These are phyloP conservation scores for Percopsis transmontana DNA, from an alignment of 2,113 vertebrate species.

Conservation along the genomic window DNA sequence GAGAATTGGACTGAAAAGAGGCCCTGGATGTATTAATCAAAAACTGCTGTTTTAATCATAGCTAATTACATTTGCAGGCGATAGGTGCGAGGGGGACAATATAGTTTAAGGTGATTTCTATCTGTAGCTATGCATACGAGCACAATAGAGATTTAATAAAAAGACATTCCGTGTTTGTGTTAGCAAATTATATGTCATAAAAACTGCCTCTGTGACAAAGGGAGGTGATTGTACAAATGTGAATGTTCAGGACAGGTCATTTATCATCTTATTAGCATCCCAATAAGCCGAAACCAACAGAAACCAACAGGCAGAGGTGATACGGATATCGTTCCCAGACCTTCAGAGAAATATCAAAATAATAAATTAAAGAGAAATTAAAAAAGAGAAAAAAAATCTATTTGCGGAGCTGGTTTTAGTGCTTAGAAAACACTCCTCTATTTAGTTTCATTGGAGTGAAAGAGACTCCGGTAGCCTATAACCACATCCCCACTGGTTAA, in stretches of 20 bases:
- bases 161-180: constrained; percentile 30
- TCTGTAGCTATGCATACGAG: constrained; percentile 57
- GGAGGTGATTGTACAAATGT: constrained; percentile 7
- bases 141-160: constrained; percentile 35
- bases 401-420: neutral
- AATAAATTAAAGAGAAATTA: too few species aligned
- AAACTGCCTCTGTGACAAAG: constrained; percentile 22
- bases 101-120: constrained; percentile 52
- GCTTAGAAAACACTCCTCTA: constrained; percentile 3
- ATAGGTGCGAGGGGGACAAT: constrained; percentile 46
- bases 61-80: constrained; percentile 74
- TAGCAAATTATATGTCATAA: constrained; percentile 45
- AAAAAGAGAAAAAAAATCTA: neutral
- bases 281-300: neutral
- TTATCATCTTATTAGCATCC: neutral
- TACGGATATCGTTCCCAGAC: neutral
- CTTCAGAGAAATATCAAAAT: neutral
- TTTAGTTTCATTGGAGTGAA: too few species aligned
- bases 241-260: neutral
- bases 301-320: neutral
- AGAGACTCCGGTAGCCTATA: constrained; percentile 14
- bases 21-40: constrained; percentile 67
- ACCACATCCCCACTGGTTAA: constrained; percentile 67
- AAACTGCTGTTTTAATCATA: constrained; percentile 71
- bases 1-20: constrained; percentile 59